Conservation (phyloP, 2,888 invertebrate species). For the Galeruca laticollis region DNA sequence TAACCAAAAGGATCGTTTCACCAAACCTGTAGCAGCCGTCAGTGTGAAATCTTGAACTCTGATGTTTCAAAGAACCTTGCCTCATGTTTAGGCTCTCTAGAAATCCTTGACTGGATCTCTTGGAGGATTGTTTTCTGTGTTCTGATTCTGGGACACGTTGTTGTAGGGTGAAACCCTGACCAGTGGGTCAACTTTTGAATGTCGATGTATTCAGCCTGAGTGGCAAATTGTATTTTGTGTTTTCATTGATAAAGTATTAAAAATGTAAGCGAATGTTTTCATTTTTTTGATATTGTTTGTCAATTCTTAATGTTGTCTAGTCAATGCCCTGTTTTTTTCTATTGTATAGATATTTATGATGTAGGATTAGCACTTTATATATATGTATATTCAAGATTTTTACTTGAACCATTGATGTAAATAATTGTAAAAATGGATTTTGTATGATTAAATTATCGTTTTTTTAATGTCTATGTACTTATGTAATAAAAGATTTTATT, state of each 20-base stretch:
- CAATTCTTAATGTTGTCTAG: conserved; percentile 55
- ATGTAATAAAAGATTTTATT: conserved; percentile 41
- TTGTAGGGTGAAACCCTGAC: conserved; percentile 19
- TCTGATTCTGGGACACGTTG: conserved; percentile 1
- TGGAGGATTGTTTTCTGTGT: conserved; percentile 25
- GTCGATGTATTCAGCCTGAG: conserved; percentile 43
- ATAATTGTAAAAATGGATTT: conserved; percentile 49
- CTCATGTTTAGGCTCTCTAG: conserved; percentile 18
- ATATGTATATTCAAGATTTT: conserved; percentile 31
- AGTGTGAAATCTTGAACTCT: conserved; percentile 60
- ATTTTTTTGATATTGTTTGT: conserved; percentile 48
- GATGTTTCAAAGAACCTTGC: conserved; percentile 7
- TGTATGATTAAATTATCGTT: conserved; percentile 51
- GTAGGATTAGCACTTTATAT: conserved; percentile 26
- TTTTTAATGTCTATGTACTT: conserved; percentile 53
- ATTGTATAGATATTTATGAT: conserved; percentile 50
- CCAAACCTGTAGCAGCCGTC: conserved; percentile 57
- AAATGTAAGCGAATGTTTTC: conserved; percentile 43
- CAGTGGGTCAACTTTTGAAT: conserved; percentile 36
- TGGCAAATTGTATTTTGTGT: conserved; percentile 47
- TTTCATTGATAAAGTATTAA: conserved; percentile 49
- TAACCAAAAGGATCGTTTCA: conserved; percentile 50
- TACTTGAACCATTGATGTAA: conserved; percentile 41
- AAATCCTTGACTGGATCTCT: conserved; percentile 17
- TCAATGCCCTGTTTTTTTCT: conserved; percentile 53